Conservation (phyloP, 2,888 invertebrate genomes). For the Patella ulyssiponensis region DNA sequence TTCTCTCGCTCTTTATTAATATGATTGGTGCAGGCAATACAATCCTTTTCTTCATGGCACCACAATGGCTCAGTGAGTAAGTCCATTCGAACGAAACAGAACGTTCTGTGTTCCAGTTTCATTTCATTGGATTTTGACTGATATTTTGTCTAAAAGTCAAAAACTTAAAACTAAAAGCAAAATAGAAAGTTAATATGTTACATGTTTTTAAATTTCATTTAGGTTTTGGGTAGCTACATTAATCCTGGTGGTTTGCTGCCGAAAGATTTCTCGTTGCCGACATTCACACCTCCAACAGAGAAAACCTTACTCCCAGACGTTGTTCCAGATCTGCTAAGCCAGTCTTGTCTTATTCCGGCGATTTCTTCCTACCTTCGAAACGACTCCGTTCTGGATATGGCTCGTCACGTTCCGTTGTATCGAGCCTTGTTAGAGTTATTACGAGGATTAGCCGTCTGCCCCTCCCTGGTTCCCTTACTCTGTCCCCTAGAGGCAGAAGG, state of each 20-base stretch:
- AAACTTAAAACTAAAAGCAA: background rate
- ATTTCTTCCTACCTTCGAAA: slow-evolving; percentile 92
- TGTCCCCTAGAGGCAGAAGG: slow-evolving; percentile 74
- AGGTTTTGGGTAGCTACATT: slow-evolving; percentile 90
- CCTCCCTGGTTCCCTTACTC: slow-evolving; percentile 77
- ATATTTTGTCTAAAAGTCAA: too few species aligned
- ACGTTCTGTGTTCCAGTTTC: too few species aligned
- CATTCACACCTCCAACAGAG: slow-evolving; percentile 40
- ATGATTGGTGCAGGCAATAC: too few species aligned
- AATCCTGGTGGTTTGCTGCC: slow-evolving; percentile 77
- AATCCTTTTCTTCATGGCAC: too few species aligned
- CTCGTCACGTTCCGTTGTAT: slow-evolving; percentile 95
- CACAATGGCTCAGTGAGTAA: too few species aligned
- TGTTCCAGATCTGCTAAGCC: slow-evolving; percentile 83
- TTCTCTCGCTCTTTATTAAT: too few species aligned
- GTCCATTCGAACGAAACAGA: too few species aligned
- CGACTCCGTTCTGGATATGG: slow-evolving; percentile 97
- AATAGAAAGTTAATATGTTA: background rate
- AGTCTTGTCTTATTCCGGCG: slow-evolving; percentile 89
- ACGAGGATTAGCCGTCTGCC: slow-evolving; percentile 79
- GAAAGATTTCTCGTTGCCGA: slow-evolving; percentile 45
- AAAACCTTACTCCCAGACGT: slow-evolving; percentile 71
- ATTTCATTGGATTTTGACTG: too few species aligned
- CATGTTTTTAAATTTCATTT: slow-evolving; percentile 48
- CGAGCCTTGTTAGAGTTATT: slow-evolving; percentile 85